These are phyloP conservation scores for Megastigmus dorsalis DNA, from an alignment of 2,888 invertebrate species.

Conservation along the genomic window DNA sequence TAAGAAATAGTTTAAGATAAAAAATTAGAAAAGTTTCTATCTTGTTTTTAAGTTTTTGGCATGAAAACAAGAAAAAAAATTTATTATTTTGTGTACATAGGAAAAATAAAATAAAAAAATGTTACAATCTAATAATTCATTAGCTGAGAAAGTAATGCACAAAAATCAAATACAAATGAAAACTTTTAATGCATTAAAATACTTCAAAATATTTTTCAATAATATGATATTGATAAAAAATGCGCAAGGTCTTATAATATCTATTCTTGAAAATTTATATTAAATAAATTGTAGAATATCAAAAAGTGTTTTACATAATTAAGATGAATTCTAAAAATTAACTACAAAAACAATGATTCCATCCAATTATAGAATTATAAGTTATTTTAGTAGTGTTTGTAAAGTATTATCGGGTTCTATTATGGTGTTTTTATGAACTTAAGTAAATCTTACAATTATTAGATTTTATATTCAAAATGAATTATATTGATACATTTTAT, in stretches of 20 bases:
- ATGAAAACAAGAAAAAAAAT: too few species aligned
- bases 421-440: conserved; percentile 31
- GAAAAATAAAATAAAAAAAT: background rate
- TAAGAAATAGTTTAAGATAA: background rate
- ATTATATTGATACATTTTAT: conserved; percentile 3
- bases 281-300: too few species aligned
- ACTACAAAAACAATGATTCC: too few species aligned
- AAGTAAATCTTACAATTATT: conserved; percentile 19
- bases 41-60: background rate
- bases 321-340: too few species aligned
- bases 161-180: too few species aligned
- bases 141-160: too few species aligned
- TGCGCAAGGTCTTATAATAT: too few species aligned
- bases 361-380: conserved; percentile 33
- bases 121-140: conserved; percentile 18
- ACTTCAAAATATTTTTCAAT: too few species aligned
- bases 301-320: too few species aligned
- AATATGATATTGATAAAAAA: too few species aligned
- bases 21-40: background rate
- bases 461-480: conserved; percentile 22
- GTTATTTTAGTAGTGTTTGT: conserved; percentile 26
- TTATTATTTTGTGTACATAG: background rate
- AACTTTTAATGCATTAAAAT: too few species aligned
- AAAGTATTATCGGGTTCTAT: conserved; percentile 28
- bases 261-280: too few species aligned